phyloP scores from a whole-genome alignment of 2,797 vertebrate species.

The Urophycis tenuis region DNA sequence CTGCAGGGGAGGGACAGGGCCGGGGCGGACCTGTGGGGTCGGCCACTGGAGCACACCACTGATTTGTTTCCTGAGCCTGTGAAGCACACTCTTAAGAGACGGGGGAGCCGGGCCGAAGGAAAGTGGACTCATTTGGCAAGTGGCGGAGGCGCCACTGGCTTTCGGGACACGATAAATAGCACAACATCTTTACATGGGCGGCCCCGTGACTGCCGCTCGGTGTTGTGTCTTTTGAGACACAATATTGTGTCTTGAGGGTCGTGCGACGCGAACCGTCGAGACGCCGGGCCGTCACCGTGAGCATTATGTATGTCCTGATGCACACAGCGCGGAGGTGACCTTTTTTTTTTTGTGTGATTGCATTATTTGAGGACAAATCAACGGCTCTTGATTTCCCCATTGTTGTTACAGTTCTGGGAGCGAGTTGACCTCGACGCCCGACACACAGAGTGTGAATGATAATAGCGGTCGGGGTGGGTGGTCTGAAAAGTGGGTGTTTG shows the following conservation, averaged over 20 bases:
- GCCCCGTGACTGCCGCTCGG: background rate
- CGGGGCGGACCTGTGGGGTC: slow-evolving; percentile 34
- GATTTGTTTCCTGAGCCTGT: slow-evolving; percentile 43
- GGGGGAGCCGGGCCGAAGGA: slow-evolving; percentile 22
- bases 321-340: no score
- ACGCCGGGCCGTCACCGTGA: background rate
- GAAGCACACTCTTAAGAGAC: slow-evolving; percentile 38
- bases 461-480: no score
- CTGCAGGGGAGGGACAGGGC: slow-evolving; percentile 15
- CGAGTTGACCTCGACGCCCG: no score
- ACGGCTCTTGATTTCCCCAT: background rate
- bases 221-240: no score
- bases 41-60: slow-evolving; percentile 21
- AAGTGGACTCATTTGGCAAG: slow-evolving; percentile 34
- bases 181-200: background rate
- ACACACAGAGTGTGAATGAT: no score
- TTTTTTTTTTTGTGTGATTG: background rate
- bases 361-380: background rate
- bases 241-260: no score
- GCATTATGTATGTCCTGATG: background rate
- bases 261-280: background rate
- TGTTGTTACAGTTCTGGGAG: no score
- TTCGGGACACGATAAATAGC: background rate
- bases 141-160: background rate
- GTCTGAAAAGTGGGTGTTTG: no score